These are phyloP conservation scores for Sinocyclocheilus anshuiensis DNA, from an alignment of 2,113 vertebrate species.

Conservation along the genomic window DNA sequence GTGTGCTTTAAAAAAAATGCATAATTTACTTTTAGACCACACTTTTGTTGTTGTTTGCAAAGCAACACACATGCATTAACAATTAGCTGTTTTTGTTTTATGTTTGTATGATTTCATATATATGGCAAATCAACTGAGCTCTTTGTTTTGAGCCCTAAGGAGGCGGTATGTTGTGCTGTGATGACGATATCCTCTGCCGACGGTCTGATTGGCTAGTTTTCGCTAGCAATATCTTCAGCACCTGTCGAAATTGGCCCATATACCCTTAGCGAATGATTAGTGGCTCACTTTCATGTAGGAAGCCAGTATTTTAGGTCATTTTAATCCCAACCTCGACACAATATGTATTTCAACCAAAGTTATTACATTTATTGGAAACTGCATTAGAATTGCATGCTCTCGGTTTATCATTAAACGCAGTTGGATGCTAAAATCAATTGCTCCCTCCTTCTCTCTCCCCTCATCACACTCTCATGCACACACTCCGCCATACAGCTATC, in stretches of 20 bases:
- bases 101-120: neutral
- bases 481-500: conserved; percentile 37
- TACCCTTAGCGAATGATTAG: neutral
- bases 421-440: neutral
- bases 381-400: neutral
- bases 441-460: conserved; percentile 28
- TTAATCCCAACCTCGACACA: neutral
- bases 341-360: neutral
- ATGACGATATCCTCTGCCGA: neutral
- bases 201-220: conserved; percentile 6
- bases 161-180: neutral
- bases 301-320: neutral
- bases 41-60: too few species aligned
- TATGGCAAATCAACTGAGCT: neutral
- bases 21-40: too few species aligned
- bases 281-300: neutral
- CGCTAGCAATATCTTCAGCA: conserved; percentile 8
- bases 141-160: neutral
- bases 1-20: too few species aligned
- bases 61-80: too few species aligned
- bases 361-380: neutral
- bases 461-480: conserved; percentile 37
- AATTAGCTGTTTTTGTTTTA: neutral
- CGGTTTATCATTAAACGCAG: too few species aligned
- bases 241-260: conserved; percentile 17